Percentiles rank a stretch among this genome's conserved stretches.
Evolutionary conservation across 1,140 invertebrate genomes (phyloP).

Genomic region (Metaphire vulgaris): DNA sequence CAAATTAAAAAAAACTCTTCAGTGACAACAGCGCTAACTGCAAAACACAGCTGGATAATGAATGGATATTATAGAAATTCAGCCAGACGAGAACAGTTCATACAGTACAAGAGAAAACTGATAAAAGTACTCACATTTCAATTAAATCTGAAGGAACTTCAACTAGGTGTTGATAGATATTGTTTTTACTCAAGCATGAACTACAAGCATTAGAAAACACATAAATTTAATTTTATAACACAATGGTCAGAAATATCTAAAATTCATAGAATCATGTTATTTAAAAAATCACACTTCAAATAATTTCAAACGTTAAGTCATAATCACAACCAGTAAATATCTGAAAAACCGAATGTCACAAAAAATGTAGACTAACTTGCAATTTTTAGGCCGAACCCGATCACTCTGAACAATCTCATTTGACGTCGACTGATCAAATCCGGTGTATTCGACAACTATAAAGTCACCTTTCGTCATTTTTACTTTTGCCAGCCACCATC

Average conservation of each 20-base stretch:
- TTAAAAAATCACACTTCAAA: no score
- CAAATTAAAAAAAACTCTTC: no score
- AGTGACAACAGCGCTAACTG: no score
- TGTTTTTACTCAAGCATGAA: constrained; percentile 5
- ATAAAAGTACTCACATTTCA: constrained; percentile 1
- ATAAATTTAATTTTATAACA: no score
- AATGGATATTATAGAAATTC: no score
- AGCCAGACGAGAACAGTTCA: no score
- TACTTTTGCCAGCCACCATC: constrained; percentile 81
- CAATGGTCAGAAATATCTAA: no score
- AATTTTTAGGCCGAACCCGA: constrained; percentile 54
- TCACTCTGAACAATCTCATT: constrained; percentile 85
- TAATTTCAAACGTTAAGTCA: no score
- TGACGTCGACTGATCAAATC: constrained; percentile 72
- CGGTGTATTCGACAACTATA: constrained; percentile 81
- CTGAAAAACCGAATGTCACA: no score
- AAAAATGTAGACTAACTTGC: constrained; percentile 34
- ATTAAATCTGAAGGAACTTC: not conserved
- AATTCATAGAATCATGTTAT: no score
- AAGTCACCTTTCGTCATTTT: constrained; percentile 70
- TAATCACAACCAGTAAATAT: no score
- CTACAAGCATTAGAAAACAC: constrained; percentile 4
- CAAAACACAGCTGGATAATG: no score
- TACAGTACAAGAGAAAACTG: not conserved
- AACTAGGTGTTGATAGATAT: not conserved